phyloP scores from a whole-genome alignment of 2,113 vertebrate species.

The Syngnathoides biaculeatus region DNA sequence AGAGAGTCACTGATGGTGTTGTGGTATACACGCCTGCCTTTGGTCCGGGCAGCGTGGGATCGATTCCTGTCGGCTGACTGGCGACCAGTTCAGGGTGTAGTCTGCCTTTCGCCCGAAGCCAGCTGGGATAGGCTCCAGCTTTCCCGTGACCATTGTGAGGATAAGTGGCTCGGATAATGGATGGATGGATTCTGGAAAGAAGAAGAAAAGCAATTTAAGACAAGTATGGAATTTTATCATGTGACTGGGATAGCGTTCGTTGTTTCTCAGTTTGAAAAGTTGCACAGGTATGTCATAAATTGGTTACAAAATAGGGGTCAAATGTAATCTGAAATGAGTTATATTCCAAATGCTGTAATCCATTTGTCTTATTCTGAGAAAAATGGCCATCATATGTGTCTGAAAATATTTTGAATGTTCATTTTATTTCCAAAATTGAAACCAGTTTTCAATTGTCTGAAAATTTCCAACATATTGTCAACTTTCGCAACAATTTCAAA shows the following conservation, averaged over 20 bases:
- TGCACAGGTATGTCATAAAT: neutral
- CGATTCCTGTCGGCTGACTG: too few species aligned
- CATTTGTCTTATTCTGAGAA: neutral
- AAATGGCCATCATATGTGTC: neutral
- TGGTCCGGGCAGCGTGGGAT: too few species aligned
- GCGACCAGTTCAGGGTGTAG: too few species aligned
- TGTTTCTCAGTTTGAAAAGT: neutral
- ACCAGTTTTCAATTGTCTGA: neutral
- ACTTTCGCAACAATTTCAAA: neutral
- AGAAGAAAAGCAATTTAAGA: slow-evolving; percentile 13
- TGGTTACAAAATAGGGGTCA: neutral
- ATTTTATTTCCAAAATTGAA: neutral
- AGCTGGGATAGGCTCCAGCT: too few species aligned
- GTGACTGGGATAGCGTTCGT: slow-evolving; percentile 12
- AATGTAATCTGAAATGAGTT: neutral
- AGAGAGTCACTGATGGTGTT: too few species aligned
- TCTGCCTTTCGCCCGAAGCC: too few species aligned
- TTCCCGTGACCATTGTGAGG: too few species aligned
- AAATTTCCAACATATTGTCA: neutral
- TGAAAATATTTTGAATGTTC: neutral
- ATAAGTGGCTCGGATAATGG: too few species aligned
- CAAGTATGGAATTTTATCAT: slow-evolving; percentile 30
- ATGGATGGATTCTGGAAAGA: too few species aligned
- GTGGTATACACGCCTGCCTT: too few species aligned
- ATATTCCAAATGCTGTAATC: neutral